Base-by-base conservation (phyloP, 2,888 invertebrate species). In the Pristionchus arcanus region DNA sequence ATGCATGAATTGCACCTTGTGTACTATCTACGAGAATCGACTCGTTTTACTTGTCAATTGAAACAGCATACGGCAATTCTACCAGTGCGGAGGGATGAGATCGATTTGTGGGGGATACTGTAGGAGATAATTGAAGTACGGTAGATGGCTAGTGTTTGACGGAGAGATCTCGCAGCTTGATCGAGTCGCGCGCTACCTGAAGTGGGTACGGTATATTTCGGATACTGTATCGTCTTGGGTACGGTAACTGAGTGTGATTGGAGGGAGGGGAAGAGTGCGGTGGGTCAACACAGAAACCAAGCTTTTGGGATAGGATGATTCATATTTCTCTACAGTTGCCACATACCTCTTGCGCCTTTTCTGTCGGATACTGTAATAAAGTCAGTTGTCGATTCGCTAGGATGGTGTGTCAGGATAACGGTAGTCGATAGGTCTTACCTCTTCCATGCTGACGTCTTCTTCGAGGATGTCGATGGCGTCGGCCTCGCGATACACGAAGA, bases 401-500 rank as follows among this genome's bases (percentile, higher is more conserved):
- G 21, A n/a, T 81, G 81, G n/a, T 37, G 42, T 77, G 42, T 1
- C 15, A 3, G 49, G 71, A 25, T 21, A 68, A 49, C 42, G 37
- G 68, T 68, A 87, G 87, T 59, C 49, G 77, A 74, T 53, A 49
- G 42, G 42, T 13, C 42, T 49, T 9, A 77, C 88, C 88, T 88
- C 88, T 63, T 55, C 88, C 53, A 74, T 74, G 53, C 34, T 34
- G 31, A 66, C 71, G 37, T 77, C 77, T 19, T 63, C 83, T 66
- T 89, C 89, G 37, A 63, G 81, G 49, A 89, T 77, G 25, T 89
- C 53, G 63, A 89, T 66, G 81, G 81, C 28, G 66, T 83, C 83
- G 28, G 81, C 89, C 25, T 81, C 63, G 7, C 83, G 59, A 21
- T 89, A 93, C 2, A 95, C 95, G 87, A 93, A 94, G 37, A 95